Conservation (phyloP, 2,888 invertebrate genomes). For the Rutpela maculata region DNA sequence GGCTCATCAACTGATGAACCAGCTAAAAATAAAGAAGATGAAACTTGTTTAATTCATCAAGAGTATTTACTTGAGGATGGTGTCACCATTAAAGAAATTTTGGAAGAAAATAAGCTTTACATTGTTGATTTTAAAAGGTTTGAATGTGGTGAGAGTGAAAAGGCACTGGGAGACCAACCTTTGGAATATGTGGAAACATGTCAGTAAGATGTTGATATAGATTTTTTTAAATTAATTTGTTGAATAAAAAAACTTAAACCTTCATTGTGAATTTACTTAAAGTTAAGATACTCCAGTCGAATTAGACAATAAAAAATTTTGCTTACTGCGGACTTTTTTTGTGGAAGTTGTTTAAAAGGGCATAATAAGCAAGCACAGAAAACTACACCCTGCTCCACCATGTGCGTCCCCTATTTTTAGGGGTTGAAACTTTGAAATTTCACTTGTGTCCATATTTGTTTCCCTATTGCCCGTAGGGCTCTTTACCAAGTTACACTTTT, state of each 20-base stretch:
- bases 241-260: conserved; percentile 28
- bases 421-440: too few species aligned
- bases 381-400: too few species aligned
- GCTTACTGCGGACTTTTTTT: too few species aligned
- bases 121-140: conserved; percentile 90
- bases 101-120: conserved; percentile 80
- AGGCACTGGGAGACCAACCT: conserved; percentile 68
- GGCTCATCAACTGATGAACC: conserved; percentile 80
- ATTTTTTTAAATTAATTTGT: background rate
- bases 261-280: background rate
- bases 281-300: background rate
- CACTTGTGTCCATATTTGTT: too few species aligned
- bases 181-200: conserved; percentile 80
- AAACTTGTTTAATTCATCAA: conserved; percentile 88
- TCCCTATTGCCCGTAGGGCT: too few species aligned
- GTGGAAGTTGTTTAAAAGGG: too few species aligned
- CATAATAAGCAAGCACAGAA: too few species aligned
- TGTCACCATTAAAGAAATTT: conserved; percentile 83
- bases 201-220: conserved; percentile 74
- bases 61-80: conserved; percentile 90
- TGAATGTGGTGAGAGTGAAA: conserved; percentile 86
- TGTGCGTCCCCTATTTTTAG: too few species aligned
- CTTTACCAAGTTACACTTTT: too few species aligned
- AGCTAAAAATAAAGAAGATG: conserved; percentile 82
- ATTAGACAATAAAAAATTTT: too few species aligned